Base-by-base conservation (phyloP, 1,140 invertebrate genomes). In the Caenorhabditis latens region DNA sequence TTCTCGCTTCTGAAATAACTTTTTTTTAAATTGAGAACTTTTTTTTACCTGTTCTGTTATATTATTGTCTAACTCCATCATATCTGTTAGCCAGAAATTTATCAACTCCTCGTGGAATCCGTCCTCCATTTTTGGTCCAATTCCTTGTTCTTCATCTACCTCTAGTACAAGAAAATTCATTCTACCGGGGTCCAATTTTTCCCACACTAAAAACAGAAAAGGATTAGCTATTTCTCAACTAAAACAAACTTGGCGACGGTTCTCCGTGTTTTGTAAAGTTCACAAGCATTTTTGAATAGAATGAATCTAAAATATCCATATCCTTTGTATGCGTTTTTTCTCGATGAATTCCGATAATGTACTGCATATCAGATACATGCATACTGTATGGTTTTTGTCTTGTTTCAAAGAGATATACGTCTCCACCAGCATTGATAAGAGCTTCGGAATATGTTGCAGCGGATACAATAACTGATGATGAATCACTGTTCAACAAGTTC, bases 291-390 rank as follows among this genome's bases (percentile, higher is more conserved):
- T 71, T 16, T 19, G 65, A 71, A 71, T 71, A 71, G 24, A 71
- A 71, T 14, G 65, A 43, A 71, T 71, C 65, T 16, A 71, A 43
- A 46, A 71, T 71, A 43, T 71, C 65, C 65, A 71, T 71, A 71
- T 71, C 65, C 43, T 40, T 6, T 14, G 65, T 71, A 19, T 71
- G 65, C 19, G 43, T 4, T 11, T 16, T 1, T 71, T 71, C 65
- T 46, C 65, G 9, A 46, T 71, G 65, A 3, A 46, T 71, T 43
- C 65, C 65, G 16, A 71, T 46, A 46, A 65, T 43, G 8, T 46
- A 71, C 21, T 71, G 65, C 65, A 71, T 71, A 71, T 71, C 65
- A 40, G 65, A 43, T 7, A 71, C 65, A 71, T 71, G 65, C 61
- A 65, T 65, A 42, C 61, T 65, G 32, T 40, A 65, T 9, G 61